A percentile compares a stretch with the other conserved stretches of the same genome.
phyloP scores from a whole-genome alignment of 2,797 vertebrate genomes.

The Pseudomugil gertrudae region DNA sequence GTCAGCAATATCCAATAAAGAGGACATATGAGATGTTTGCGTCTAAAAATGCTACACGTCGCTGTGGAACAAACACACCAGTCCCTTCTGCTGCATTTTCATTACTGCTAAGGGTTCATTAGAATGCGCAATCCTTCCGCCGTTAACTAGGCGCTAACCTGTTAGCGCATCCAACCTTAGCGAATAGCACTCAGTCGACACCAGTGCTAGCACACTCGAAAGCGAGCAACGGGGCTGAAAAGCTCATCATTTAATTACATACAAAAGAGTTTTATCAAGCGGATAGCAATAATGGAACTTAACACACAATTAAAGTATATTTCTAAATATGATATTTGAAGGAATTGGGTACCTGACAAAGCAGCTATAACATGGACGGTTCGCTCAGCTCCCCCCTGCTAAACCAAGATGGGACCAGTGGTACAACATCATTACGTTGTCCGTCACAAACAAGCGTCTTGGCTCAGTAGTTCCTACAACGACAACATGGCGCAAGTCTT shows the following conservation, averaged over 20 bases:
- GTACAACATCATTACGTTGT: conserved; percentile 67
- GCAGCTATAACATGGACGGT: conserved; percentile 87
- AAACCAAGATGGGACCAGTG: conserved; percentile 85
- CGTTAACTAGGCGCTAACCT: conserved; percentile 70
- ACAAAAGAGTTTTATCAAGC: conserved; percentile 15
- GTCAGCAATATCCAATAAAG: conserved; percentile 1
- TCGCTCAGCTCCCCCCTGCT: conserved; percentile 77
- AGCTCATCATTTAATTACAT: conserved; percentile 28
- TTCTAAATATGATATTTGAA: conserved; percentile 39
- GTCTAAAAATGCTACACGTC: accelerated
- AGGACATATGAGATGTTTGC: neutral
- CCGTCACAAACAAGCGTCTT: conserved; percentile 57
- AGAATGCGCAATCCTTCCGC: conserved; percentile 74
- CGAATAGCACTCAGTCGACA: conserved; percentile 59
- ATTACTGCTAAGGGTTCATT: conserved; percentile 50
- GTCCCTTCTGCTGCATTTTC: neutral
- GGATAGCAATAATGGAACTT: neutral
- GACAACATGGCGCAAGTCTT: neutral
- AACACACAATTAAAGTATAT: neutral
- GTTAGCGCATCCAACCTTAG: conserved; percentile 69
- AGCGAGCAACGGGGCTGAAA: conserved; percentile 40
- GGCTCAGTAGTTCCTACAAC: conserved; percentile 57
- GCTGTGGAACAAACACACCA: neutral
- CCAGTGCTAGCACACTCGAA: conserved; percentile 41
- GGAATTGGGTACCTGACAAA: conserved; percentile 82